Conservation (phyloP, 2,797 vertebrate genomes). For the Hypotaenidia philippensis region DNA sequence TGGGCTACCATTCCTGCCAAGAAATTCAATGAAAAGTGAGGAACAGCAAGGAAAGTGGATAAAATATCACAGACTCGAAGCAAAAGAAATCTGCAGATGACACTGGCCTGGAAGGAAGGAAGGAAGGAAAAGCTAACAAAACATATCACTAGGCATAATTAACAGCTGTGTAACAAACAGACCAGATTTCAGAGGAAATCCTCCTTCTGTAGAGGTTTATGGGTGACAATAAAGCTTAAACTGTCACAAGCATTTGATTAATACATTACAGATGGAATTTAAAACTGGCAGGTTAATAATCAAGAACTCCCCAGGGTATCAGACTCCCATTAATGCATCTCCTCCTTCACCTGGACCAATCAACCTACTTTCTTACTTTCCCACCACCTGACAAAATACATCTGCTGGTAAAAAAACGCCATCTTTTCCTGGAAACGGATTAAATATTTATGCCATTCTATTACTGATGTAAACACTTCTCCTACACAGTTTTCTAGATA, state of each 20-base stretch:
- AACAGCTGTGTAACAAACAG: constrained; percentile 5
- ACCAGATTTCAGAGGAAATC: constrained; percentile 39
- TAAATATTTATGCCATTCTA: constrained; percentile 33
- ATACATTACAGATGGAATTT: constrained; percentile 11
- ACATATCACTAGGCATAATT: neutral
- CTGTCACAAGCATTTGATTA: constrained; percentile 25
- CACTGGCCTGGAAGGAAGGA: neutral
- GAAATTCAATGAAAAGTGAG: neutral
- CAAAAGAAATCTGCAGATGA: neutral
- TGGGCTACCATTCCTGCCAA: constrained; percentile 14
- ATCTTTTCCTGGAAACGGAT: constrained; percentile 20
- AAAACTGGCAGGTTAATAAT: constrained; percentile 31
- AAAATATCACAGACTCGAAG: neutral
- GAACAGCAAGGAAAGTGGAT: neutral
- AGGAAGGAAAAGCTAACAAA: neutral
- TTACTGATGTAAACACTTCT: neutral
- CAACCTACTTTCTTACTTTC: neutral
- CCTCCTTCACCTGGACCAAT: neutral
- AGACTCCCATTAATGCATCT: neutral
- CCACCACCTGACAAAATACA: constrained; percentile 38
- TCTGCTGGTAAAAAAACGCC: neutral
- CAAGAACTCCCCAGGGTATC: neutral
- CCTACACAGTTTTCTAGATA: neutral
- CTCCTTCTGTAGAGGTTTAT: constrained; percentile 36
- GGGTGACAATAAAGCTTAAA: constrained; percentile 43